phyloP scores from a whole-genome alignment of 2,797 vertebrate genomes.

The Crenichthys baileyi region DNA sequence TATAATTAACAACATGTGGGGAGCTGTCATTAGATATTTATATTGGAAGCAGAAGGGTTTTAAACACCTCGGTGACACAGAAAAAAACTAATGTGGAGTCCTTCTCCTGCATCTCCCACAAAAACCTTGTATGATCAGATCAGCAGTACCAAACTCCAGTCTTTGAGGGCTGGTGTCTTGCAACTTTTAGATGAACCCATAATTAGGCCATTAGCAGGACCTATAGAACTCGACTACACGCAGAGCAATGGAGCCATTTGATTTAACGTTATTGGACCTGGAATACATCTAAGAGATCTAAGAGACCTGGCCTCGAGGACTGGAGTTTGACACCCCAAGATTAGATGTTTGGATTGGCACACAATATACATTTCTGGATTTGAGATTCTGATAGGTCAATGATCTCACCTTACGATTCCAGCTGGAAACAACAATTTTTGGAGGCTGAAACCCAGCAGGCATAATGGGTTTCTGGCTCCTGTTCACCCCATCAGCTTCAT shows the following conservation, averaged over 20 bases:
- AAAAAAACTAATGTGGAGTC: no score
- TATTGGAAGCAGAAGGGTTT: no score
- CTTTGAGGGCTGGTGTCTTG: background rate
- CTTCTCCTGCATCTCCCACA: no score
- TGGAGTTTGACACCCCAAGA: background rate
- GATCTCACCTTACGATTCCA: slow-evolving; percentile 95
- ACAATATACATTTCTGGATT: slow-evolving; percentile 21
- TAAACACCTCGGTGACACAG: no score
- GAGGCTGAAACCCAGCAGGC: slow-evolving; percentile 89
- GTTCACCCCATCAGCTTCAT: slow-evolving; percentile 93
- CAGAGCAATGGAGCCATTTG: background rate
- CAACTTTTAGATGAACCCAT: background rate
- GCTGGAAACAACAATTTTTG: slow-evolving; percentile 93
- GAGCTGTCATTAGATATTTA: no score
- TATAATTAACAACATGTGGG: no score
- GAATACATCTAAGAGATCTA: background rate
- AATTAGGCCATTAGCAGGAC: background rate
- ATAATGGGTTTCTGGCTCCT: slow-evolving; percentile 92
- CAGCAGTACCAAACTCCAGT: background rate
- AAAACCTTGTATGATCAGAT: background rate
- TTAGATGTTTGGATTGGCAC: slow-evolving; percentile 14
- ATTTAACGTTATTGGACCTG: background rate
- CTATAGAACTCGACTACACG: background rate
- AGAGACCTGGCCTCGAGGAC: background rate
- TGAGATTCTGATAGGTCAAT: slow-evolving; percentile 27